Conservation (phyloP, 30 jellyfish, hydroid and myxozoan genomes). For the Pelagia noctiluca region DNA sequence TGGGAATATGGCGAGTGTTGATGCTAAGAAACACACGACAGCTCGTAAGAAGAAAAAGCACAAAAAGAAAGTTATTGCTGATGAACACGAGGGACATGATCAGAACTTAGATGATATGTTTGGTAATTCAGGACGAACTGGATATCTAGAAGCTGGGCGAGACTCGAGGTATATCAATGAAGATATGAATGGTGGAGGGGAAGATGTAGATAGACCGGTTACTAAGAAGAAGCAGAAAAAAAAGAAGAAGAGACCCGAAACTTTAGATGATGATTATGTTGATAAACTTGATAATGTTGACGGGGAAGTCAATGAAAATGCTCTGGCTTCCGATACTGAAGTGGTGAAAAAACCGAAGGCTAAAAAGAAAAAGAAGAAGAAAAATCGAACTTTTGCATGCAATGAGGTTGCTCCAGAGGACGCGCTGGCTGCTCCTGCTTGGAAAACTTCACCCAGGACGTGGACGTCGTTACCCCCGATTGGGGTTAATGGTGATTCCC, state of each 20-base stretch:
- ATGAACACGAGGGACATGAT: no score
- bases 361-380: constrained; percentile 67
- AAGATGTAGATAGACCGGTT: constrained; percentile 1
- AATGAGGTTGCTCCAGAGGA: constrained; percentile 41
- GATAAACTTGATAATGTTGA: constrained; percentile 1
- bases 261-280: not conserved
- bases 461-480: constrained; percentile 60
- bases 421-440: constrained; percentile 35
- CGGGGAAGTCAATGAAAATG: constrained; percentile 37
- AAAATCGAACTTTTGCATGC: constrained; percentile 65
- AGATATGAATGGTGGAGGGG: not conserved
- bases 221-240: constrained; percentile 45
- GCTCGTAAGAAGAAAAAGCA: no score
- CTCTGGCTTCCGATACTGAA: not conserved
- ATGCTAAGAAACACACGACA: no score
- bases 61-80: no score
- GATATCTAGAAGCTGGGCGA: no score
- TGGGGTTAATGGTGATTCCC: constrained; percentile 24
- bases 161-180: no score
- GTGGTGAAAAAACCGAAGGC: constrained; percentile 31
- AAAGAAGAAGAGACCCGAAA: constrained; percentile 7
- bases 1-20: no score
- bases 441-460: constrained; percentile 40
- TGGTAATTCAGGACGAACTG: no score
- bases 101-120: no score